A percentile compares a stretch with the other conserved stretches of the same genome.
phyloP scores from a whole-genome alignment of 2,113 vertebrate species.

The Megaceryle maxima region DNA sequence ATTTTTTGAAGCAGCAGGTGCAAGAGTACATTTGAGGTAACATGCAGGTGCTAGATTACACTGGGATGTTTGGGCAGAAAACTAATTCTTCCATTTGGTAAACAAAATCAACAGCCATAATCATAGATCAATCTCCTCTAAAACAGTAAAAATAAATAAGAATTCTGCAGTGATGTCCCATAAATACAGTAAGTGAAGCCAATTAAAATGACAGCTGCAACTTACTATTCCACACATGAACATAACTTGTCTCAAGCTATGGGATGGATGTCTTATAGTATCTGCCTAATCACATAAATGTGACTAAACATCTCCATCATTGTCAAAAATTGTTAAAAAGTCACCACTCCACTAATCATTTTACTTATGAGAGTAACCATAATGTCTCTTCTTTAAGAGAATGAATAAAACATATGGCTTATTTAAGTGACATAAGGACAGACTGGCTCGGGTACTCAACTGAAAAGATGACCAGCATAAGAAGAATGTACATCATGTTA shows the following conservation, averaged over 20 bases:
- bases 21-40: neutral
- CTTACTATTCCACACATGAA: neutral
- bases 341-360: neutral
- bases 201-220: neutral
- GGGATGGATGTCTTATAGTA: neutral
- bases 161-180: neutral
- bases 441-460: neutral
- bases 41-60: neutral
- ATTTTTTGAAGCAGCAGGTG: neutral
- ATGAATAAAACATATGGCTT: slow-evolving; percentile 14
- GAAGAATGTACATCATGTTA: neutral
- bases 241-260: neutral
- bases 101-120: neutral
- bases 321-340: neutral
- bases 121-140: neutral
- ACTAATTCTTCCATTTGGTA: neutral
- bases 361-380: neutral
- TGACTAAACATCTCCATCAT: neutral
- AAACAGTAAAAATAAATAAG: neutral
- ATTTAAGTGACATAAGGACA: slow-evolving; percentile 25
- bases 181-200: neutral
- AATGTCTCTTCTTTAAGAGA: neutral
- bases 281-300: neutral
- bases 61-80: neutral
- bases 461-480: neutral